Base-by-base conservation (phyloP, 2,797 vertebrate species). In the Psittacula echo region DNA sequence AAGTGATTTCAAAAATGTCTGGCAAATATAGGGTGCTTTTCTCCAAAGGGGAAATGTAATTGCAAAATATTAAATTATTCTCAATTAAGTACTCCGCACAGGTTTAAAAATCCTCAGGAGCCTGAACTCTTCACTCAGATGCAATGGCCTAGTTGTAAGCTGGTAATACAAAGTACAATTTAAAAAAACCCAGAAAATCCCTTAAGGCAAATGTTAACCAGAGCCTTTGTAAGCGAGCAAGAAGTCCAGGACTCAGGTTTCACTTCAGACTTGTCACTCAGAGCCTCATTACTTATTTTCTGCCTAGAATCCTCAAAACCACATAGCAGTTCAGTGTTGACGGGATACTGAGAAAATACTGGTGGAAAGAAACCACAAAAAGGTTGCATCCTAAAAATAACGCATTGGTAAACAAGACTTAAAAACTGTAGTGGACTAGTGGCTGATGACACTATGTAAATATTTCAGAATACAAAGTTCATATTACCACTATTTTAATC, bases 381-480 rank as follows among this genome's bases (percentile, higher is more conserved):
- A 56, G 48, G 13, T 80, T 82, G 32, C 24, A 77, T 70, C 56
- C 87, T 96, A 77, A 96, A 96, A 96, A 91, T 92, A 89, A 91
- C 73, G 7, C n/a, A 53, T 42, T 61, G 75, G 51, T 74, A 91
- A 96, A 92, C n/a, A 83, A 56, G 41, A 26, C 26, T 91, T 77
- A 92, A 90, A 91, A 82, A 39, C 47, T 76, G 67, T 64, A 41
- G 29, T 45, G 23, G 30, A 27, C 13, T 79, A 64, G 61, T 71
- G 54, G 51, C 80, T 91, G 54, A 51, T 75, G 75, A 79, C 67
- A 82, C 27, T 51, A 56, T 47, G 37, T 61, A 48, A 89, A 71
- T 87, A 53, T 77, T 91, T 61, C 56, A 72, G 62, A 85, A 89
- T 39, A 64, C 9, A 21, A 67, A 87, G 10, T 73, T 80, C 1